phyloP scores from a whole-genome alignment of 1,140 invertebrate species.

The Chironomus tepperi region DNA sequence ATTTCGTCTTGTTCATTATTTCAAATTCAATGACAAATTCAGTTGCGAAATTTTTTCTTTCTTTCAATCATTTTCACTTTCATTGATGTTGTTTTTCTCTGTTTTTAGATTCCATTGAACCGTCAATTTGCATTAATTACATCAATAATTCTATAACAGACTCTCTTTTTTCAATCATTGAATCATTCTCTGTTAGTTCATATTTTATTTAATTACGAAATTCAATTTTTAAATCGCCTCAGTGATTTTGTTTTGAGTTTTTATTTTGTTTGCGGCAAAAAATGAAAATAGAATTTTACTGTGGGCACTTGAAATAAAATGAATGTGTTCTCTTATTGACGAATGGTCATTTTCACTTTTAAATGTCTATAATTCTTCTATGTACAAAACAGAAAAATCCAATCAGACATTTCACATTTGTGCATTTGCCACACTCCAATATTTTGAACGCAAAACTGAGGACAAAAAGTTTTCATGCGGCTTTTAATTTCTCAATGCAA shows the following conservation, averaged over 20 bases:
- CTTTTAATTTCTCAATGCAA: neutral
- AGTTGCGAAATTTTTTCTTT: too few species aligned
- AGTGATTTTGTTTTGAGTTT: neutral
- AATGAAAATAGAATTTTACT: too few species aligned
- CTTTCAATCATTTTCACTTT: too few species aligned
- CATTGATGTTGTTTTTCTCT: too few species aligned
- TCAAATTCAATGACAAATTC: too few species aligned
- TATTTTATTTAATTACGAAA: neutral
- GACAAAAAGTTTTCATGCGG: too few species aligned
- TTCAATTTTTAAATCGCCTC: neutral
- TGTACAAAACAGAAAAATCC: too few species aligned
- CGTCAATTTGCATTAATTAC: conserved; percentile 3
- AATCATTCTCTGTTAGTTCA: neutral
- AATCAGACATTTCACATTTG: too few species aligned
- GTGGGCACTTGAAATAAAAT: too few species aligned
- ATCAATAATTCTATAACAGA: neutral
- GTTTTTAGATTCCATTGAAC: neutral
- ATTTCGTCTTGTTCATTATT: too few species aligned
- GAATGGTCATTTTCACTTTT: neutral
- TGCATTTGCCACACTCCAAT: neutral
- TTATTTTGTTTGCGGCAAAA: neutral
- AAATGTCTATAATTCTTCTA: too few species aligned
- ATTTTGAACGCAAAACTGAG: too few species aligned
- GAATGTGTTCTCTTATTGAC: neutral
- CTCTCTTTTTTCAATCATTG: neutral